Conservation (phyloP, 1,140 invertebrate genomes). For the Drosophila prosaltans region DNA sequence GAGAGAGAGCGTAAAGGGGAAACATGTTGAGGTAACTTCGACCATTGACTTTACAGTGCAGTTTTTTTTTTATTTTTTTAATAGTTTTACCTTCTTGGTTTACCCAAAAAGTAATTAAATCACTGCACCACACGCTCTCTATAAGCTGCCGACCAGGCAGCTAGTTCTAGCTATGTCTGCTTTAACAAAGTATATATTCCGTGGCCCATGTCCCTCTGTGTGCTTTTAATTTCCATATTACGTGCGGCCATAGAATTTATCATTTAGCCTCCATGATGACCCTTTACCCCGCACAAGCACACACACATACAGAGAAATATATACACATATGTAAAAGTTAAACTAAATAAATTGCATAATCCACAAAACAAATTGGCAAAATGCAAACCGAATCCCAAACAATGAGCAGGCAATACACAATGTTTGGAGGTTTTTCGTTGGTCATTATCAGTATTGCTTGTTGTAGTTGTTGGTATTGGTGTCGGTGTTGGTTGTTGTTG, state of each 20-base stretch:
- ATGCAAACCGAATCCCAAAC: conserved; percentile 53
- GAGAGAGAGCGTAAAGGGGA: not conserved
- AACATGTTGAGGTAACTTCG: not conserved
- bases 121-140: conserved; percentile 41
- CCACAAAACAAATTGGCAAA: conserved; percentile 64
- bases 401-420: conserved; percentile 46
- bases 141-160: too few relatives aligned
- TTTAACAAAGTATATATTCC: not conserved
- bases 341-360: conserved; percentile 68
- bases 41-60: conserved; percentile 10
- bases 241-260: conserved; percentile 68
- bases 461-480: conserved; percentile 20
- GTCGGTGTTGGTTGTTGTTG: conserved; percentile 21
- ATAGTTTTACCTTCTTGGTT: conserved; percentile 20
- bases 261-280: conserved; percentile 33
- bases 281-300: conserved; percentile 3
- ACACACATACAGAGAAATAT: not conserved
- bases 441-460: conserved; percentile 42
- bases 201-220: conserved; percentile 16
- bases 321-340: conserved; percentile 44
- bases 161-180: not conserved
- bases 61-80: not conserved
- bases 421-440: conserved; percentile 20
- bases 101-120: conserved; percentile 50
- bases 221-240: conserved; percentile 69